Conservation (phyloP, 23 tunicate species). For the Diplosoma virens region DNA sequence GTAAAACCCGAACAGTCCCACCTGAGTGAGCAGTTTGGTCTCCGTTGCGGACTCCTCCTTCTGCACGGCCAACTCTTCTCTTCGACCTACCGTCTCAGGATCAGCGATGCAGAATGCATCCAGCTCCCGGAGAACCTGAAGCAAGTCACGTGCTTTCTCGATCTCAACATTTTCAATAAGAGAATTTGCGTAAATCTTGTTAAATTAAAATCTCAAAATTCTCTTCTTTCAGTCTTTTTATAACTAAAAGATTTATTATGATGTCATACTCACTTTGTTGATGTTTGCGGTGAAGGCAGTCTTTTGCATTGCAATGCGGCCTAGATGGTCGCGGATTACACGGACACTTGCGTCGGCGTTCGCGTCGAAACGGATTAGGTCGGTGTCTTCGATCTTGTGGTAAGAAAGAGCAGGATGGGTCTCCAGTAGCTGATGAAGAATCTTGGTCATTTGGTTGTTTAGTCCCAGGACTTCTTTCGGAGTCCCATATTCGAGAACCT, state of each 20-base stretch:
- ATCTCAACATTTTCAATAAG: no score
- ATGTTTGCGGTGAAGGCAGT: constrained; percentile 47
- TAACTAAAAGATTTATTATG: no score
- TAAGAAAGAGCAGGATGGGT: constrained; percentile 82
- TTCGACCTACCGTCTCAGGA: not conserved
- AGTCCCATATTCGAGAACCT: constrained; percentile 94
- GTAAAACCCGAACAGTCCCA: no score
- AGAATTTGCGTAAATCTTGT: no score
- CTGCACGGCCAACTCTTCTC: constrained; percentile 19
- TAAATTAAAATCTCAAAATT: no score
- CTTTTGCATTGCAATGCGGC: constrained; percentile 37
- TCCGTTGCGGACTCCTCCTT: constrained; percentile 56
- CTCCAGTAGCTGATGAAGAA: constrained; percentile 80
- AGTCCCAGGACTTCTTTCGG: constrained; percentile 92
- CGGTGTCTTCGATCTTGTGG: constrained; percentile 71
- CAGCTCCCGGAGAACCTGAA: constrained; percentile 68
- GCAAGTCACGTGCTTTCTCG: not conserved
- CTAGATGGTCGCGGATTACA: constrained; percentile 59
- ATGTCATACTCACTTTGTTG: constrained; percentile 63
- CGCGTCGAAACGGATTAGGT: constrained; percentile 40
- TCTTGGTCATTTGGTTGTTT: constrained; percentile 92
- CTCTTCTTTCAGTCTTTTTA: no score
- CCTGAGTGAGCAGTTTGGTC: constrained; percentile 65
- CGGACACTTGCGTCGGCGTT: constrained; percentile 68
- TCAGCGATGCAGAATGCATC: constrained; percentile 72